These are phyloP conservation scores for Mamestra configurata DNA, from an alignment of 1,140 invertebrate genomes.

Conservation along the genomic window DNA sequence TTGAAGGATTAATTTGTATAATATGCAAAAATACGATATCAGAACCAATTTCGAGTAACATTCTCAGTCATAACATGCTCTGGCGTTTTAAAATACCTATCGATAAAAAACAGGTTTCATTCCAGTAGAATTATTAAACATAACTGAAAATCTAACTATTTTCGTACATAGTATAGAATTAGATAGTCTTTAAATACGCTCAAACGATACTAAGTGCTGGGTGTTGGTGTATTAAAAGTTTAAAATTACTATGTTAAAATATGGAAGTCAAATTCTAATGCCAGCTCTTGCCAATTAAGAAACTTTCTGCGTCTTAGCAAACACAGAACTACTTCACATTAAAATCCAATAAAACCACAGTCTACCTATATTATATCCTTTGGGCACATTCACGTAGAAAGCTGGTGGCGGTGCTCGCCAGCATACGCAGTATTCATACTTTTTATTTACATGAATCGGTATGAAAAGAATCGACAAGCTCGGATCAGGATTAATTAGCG, in stretches of 20 bases:
- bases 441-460: no score
- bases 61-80: conserved; percentile 11
- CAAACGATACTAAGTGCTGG: neutral
- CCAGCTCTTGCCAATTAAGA: neutral
- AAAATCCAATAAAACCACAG: neutral
- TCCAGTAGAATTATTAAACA: conserved; percentile 9
- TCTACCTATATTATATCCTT: no score
- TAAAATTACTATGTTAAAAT: neutral
- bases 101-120: conserved; percentile 13
- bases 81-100: neutral
- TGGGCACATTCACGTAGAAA: no score
- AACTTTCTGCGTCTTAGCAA: no score
- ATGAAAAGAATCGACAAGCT: no score
- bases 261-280: neutral
- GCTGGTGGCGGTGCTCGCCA: no score
- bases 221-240: neutral
- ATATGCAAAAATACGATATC: neutral
- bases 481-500: no score
- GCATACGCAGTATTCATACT: no score
- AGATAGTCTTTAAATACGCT: conserved; percentile 29
- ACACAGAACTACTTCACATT: neutral
- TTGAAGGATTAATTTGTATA: neutral
- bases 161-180: conserved; percentile 13
- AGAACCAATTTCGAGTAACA: neutral
- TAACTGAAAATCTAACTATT: conserved; percentile 24